Evolutionary conservation across 53 echinoderm and acorn worm genomes (phyloP).

Genomic region (Pentamera pediparva): DNA sequence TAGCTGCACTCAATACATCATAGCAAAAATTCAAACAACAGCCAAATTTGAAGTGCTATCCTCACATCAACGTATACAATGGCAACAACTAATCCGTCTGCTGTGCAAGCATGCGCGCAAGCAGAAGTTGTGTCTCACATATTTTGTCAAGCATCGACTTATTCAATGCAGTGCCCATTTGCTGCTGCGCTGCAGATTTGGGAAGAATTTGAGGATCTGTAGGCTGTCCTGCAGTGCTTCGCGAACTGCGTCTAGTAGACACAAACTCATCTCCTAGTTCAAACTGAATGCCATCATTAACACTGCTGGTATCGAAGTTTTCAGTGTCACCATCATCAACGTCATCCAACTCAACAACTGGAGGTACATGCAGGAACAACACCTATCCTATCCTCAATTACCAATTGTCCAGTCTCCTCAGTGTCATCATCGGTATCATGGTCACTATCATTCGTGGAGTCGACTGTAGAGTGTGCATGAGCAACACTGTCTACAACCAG

Average conservation of each 20-base stretch:
- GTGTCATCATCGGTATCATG: too few species aligned
- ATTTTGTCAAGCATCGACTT: not conserved
- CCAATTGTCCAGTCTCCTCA: not conserved
- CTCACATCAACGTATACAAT: too few species aligned
- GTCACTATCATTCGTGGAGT: too few species aligned
- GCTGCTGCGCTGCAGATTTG: not conserved
- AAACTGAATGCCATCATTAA: too few species aligned
- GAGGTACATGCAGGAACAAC: too few species aligned
- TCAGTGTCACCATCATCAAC: not conserved
- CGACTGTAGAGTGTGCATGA: too few species aligned
- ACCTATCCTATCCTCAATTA: too few species aligned
- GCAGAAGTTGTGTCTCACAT: not conserved
- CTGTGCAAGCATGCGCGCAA: conserved; percentile 2
- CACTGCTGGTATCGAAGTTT: not conserved
- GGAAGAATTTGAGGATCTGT: not conserved
- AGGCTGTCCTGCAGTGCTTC: not conserved
- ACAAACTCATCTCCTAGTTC: not conserved
- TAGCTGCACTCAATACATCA: too few species aligned
- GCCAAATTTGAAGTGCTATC: too few species aligned
- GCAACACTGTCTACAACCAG: not conserved
- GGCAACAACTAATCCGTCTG: not conserved
- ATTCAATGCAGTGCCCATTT: not conserved
- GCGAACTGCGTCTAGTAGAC: not conserved
- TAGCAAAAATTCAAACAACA: too few species aligned
- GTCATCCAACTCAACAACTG: too few species aligned